phyloP scores from a whole-genome alignment of 2,113 vertebrate species.

The Osmerus mordax region DNA sequence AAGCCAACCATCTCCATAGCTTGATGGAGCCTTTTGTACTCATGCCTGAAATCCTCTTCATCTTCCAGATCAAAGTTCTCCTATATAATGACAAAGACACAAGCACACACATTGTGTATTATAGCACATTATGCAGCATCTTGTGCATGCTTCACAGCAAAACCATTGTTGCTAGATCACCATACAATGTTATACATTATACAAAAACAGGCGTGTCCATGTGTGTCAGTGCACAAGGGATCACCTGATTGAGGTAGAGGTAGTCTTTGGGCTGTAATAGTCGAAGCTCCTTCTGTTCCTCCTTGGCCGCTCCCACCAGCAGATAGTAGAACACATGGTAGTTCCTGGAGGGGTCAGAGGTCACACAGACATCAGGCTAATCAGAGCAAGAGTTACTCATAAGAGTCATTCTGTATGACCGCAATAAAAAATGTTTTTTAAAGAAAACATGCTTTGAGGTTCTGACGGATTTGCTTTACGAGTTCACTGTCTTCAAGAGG shows the following conservation, averaged over 20 bases:
- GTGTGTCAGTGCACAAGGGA: conserved; percentile 17
- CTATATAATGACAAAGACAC: conserved; percentile 56
- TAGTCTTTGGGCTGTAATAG: conserved; percentile 88
- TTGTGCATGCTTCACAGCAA: background rate
- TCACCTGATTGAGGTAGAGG: conserved; percentile 96
- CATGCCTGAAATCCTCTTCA: conserved; percentile 78
- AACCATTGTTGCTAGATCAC: background rate
- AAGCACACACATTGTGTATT: background rate
- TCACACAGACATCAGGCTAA: conserved; percentile 3
- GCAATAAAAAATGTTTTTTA: no score
- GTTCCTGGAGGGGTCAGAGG: conserved; percentile 74
- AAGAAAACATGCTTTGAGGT: no score
- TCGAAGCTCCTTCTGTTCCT: conserved; percentile 84
- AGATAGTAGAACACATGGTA: conserved; percentile 97
- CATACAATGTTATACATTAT: no score
- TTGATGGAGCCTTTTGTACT: conserved; percentile 90
- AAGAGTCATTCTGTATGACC: no score
- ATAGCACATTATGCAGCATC: background rate
- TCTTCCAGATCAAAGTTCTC: conserved; percentile 83
- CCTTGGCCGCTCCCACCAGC: conserved; percentile 82
- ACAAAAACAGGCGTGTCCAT: background rate
- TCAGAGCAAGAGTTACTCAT: background rate
- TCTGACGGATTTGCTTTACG: no score
- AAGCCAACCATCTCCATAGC: conserved; percentile 99
- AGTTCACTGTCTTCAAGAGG: no score